Conservation (phyloP, 2,113 vertebrate species). For the Serilophus lunatus region DNA sequence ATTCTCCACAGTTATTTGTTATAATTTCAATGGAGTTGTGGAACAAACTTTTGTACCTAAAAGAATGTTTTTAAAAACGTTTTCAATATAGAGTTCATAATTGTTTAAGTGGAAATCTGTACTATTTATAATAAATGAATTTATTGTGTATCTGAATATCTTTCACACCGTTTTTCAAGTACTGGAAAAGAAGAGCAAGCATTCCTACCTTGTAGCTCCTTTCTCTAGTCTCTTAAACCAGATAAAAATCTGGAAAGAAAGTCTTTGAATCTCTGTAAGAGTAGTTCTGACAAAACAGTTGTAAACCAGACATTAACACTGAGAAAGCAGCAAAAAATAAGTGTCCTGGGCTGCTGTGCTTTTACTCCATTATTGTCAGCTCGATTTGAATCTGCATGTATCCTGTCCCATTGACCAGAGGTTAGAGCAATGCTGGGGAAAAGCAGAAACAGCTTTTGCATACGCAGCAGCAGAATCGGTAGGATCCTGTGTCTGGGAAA, state of each 20-base stretch:
- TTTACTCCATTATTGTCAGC: not conserved
- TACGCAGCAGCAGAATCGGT: not conserved
- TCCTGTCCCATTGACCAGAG: not conserved
- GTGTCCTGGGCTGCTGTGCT: not conserved
- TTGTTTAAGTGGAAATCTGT: not conserved
- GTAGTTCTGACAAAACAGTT: not conserved
- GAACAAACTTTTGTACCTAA: not conserved
- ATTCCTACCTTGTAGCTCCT: not conserved
- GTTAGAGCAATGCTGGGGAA: not conserved
- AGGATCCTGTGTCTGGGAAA: not conserved
- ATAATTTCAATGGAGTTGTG: not conserved
- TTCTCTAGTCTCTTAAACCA: not conserved
- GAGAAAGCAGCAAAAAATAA: not conserved
- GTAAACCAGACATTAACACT: not conserved
- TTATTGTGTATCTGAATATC: not conserved
- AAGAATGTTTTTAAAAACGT: not conserved
- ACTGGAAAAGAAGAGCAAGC: not conserved
- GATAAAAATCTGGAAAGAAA: not conserved
- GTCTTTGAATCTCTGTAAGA: not conserved
- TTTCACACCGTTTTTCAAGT: not conserved
- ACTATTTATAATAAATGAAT: not conserved
- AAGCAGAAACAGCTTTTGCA: not conserved
- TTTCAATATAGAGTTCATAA: not conserved
- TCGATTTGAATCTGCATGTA: not conserved
- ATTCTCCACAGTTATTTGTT: not conserved